Evolutionary conservation across 2,888 invertebrate species (phyloP), one percentile per base, ranked within the genome.

Genomic region (Stenolophus ochropezus): DNA sequence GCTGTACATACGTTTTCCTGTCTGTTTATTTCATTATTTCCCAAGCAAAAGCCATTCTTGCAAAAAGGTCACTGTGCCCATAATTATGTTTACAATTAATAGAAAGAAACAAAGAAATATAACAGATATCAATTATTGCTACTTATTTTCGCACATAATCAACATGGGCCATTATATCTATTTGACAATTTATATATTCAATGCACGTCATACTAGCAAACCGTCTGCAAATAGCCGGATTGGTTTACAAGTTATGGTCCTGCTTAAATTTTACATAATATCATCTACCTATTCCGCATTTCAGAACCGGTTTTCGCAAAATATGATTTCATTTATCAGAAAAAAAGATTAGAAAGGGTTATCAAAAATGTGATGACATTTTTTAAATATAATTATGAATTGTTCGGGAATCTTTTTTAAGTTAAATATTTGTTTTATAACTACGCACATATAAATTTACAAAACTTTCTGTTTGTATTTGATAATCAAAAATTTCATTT

Each of bases 321-420:
- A 61, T 14, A 61, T 61, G 14, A 53, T 6, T 53, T 49, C 20
- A 20, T 56, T 56, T 56, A 56, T 56, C 56, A 23, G 2, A 21
- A n/a, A 61, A 61, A 61, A 25, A 61, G 61, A 61, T 61, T 61
- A 14, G 11, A 14, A 21, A 21, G 21, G 61, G 61, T 61, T 61
- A 61, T 61, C 61, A 61, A 61, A n/a, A 14, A n/a, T 25, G 11
- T 4, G 25, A 61, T 61, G 61, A 61, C 61, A 23, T 61, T 27
- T 56, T 56, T 61, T 61, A 61, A 61, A 61, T 61, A 61, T 61
- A 61, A 61, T 61, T 56, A 11, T 61, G 8, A 4, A 61, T 61
- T 61, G 61, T 61, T 56, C 18, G 20, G 18, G 56, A 18, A 8
- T 6, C 8, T 20, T 20, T 20, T 56, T 6, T 18, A 5, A 20